These are phyloP conservation scores for Acanthisitta chloris DNA, from an alignment of 2,113 vertebrate genomes.

Conservation along the genomic window DNA sequence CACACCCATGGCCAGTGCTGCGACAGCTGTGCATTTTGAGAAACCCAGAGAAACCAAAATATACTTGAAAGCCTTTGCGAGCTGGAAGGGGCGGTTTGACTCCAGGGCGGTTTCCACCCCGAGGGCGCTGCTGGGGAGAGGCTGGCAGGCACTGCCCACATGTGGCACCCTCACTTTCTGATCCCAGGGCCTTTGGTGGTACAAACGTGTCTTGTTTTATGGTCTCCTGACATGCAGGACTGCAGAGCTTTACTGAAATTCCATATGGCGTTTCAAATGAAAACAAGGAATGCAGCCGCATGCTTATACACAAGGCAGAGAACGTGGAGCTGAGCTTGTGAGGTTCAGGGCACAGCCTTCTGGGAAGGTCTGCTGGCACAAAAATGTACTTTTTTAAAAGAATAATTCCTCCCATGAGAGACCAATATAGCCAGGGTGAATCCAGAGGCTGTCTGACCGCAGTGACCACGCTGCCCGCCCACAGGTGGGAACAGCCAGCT, in stretches of 20 bases:
- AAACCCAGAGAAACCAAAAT: neutral
- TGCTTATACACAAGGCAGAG: neutral
- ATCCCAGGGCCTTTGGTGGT: neutral
- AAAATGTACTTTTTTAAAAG: neutral
- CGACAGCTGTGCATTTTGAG: neutral
- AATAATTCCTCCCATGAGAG: neutral
- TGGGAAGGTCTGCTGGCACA: neutral
- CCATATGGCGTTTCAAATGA: neutral
- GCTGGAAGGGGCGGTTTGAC: neutral
- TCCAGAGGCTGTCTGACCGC: neutral
- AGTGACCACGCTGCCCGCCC: neutral
- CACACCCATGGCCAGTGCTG: neutral
- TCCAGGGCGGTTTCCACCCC: neutral
- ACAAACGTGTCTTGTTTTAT: rapidly evolving
- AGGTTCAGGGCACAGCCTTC: neutral
- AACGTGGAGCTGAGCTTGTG: no score
- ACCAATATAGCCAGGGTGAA: neutral
- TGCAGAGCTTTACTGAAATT: neutral
- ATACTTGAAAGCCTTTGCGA: neutral
- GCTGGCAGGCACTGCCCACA: rapidly evolving
- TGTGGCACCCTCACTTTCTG: neutral
- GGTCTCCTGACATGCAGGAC: neutral
- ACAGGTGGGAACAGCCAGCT: neutral
- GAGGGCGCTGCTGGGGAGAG: neutral
- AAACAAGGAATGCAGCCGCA: neutral